phyloP scores from a whole-genome alignment of 2,113 vertebrate genomes.

The Hemibagrus wyckioides region DNA sequence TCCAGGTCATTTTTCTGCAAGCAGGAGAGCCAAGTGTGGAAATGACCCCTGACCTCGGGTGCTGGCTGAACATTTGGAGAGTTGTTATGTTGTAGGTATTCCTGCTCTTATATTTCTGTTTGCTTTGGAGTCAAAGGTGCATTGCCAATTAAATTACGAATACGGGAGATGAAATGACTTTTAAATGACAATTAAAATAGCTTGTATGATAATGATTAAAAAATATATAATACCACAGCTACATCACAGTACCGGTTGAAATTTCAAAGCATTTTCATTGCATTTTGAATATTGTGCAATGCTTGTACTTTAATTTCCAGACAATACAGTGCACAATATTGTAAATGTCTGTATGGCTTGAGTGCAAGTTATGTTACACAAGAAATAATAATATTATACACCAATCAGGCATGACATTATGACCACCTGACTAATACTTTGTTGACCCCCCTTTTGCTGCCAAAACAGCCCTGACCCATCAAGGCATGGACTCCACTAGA shows the following conservation, averaged over 20 bases:
- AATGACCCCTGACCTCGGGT: conserved; percentile 14
- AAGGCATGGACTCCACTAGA: too few species aligned
- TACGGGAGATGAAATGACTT: too few species aligned
- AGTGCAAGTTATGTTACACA: not conserved
- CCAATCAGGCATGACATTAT: too few species aligned
- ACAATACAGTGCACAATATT: not conserved
- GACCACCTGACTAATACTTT: too few species aligned
- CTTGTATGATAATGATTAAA: not conserved
- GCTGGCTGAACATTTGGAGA: conserved; percentile 6
- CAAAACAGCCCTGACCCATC: too few species aligned
- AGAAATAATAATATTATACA: too few species aligned
- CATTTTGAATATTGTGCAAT: not conserved
- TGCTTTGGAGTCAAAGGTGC: not conserved
- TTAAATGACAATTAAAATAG: too few species aligned
- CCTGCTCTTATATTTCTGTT: not conserved
- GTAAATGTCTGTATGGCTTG: not conserved
- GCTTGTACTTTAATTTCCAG: not conserved
- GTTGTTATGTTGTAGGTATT: not conserved
- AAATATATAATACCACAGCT: not conserved
- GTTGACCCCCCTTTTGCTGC: too few species aligned
- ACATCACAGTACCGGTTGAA: not conserved
- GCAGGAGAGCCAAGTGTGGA: conserved; percentile 28
- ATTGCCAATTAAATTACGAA: not conserved
- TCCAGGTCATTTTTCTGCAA: conserved; percentile 31
- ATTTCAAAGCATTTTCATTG: not conserved